Evolutionary conservation across 2,888 invertebrate species (phyloP), one percentile per base, ranked within the genome.

Genomic region (Piscicola geometra): DNA sequence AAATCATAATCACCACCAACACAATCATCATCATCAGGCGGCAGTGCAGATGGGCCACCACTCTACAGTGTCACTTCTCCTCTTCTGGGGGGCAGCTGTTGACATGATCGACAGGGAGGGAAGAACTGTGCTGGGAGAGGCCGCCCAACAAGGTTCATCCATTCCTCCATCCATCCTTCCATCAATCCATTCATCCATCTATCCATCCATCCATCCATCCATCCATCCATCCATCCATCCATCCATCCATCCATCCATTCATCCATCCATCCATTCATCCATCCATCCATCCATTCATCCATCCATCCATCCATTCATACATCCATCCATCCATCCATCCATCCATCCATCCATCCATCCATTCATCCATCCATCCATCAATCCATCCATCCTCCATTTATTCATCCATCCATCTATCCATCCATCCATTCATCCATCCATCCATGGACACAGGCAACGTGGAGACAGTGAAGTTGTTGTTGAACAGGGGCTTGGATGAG

Each of bases 61-160:
- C 35, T 88, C 90, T n/a, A 91, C 94, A 0, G 92, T 94, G 0
- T 90, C 92, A 25, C 88, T 94, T 79, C 87, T 96, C 79, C 88
- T 96, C 79, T 94, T 94, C 87, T 95, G 95, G 95, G 95, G 95
- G 60, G 94, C 94, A 78, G 93, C 93, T 82, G 93, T 95, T 74
- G 96, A 96, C 86, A 91, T 90, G 81, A 95, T 96, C 88, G 96
- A 97, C 86, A 90, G 90, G 1, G 95, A 95, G 85, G 96, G 96
- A 0, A 88, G 96, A 52, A 96, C 95, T 0, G 95, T 88, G 60
- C 83, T 88, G 36, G 86, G 87, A 72, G 85, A 88, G 32, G 87
- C 88, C 9, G 84, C 87, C 18, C 79, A 78, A 70, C 80, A 80
- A 72, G 80, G 60, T 56, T 5, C 60, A 41, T 9, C 15, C 41